Conservation (phyloP, 1,140 invertebrate species). For the Drosophila willistoni region DNA sequence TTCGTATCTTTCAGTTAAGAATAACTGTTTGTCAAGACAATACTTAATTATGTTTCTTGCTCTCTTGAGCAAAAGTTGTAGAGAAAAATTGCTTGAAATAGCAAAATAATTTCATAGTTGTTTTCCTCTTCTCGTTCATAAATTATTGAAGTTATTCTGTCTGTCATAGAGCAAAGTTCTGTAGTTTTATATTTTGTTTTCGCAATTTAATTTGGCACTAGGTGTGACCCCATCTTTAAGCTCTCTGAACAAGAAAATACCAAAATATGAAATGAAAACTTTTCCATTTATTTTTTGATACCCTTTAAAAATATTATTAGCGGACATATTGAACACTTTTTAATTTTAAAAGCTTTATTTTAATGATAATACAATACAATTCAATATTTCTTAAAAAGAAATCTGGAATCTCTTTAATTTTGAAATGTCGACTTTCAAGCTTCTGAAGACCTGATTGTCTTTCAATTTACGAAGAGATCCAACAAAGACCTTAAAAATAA, state of each 20-base stretch:
- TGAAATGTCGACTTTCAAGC: too few relatives aligned
- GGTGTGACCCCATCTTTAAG: constrained; percentile 71
- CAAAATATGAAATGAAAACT: constrained; percentile 63
- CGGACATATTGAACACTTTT: neutral
- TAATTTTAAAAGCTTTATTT: too few relatives aligned
- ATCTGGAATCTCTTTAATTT: too few relatives aligned
- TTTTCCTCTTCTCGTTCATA: constrained; percentile 46
- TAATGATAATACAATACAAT: too few relatives aligned
- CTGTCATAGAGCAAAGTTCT: constrained; percentile 69
- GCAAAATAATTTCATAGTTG: constrained; percentile 70
- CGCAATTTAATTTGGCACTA: constrained; percentile 72
- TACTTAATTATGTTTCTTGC: constrained; percentile 77
- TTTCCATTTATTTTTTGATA: constrained; percentile 72
- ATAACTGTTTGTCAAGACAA: constrained; percentile 77
- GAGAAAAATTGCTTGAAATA: constrained; percentile 75
- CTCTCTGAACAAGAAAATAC: constrained; percentile 40
- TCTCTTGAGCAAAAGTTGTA: constrained; percentile 40
- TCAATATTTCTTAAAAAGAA: too few relatives aligned
- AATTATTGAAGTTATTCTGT: constrained; percentile 74
- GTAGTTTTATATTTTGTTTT: constrained; percentile 43
- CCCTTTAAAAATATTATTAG: neutral
- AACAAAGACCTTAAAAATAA: too few relatives aligned
- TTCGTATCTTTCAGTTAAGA: constrained; percentile 34
- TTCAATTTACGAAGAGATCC: too few relatives aligned
- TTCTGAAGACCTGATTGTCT: too few relatives aligned